Evolutionary conservation across 2,888 invertebrate species (phyloP).

Genomic region (Gerris lacustris): DNA sequence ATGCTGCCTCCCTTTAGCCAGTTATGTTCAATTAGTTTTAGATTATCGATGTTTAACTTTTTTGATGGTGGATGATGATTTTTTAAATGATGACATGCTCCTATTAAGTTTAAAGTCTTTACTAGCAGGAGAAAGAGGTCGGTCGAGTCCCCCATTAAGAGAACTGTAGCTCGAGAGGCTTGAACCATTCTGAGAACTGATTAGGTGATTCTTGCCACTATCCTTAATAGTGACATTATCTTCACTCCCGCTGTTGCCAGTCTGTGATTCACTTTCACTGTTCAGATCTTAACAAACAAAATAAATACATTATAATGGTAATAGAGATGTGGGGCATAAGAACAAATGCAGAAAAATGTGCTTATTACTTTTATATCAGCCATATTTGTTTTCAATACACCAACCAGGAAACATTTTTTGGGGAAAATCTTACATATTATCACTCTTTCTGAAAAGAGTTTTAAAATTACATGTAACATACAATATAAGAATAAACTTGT

Average conservation of each 20-base stretch:
- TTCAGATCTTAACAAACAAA: conserved; percentile 47
- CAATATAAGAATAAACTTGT: no score
- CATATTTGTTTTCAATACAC: not conserved
- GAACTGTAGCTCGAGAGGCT: not conserved
- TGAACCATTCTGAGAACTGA: conserved; percentile 14
- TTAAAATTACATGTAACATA: no score
- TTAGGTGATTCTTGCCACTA: conserved; percentile 29
- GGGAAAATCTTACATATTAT: no score
- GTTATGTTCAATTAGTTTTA: no score
- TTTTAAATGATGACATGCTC: conserved; percentile 41
- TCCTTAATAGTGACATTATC: conserved; percentile 36
- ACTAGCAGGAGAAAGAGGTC: conserved; percentile 21
- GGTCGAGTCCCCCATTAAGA: conserved; percentile 15
- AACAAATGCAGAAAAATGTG: no score
- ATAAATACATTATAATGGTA: not conserved
- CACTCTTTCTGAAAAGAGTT: no score
- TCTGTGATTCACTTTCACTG: conserved; percentile 79
- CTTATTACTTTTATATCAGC: conserved; percentile 4
- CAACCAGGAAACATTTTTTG: no score
- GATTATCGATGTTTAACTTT: conserved; percentile 68
- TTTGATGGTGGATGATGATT: conserved; percentile 53
- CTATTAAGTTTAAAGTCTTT: conserved; percentile 23
- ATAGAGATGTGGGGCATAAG: no score
- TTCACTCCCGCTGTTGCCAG: conserved; percentile 45
- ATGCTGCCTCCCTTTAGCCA: no score